Base-by-base conservation (phyloP, 2,113 vertebrate species). In the Atrichornis clamosus region DNA sequence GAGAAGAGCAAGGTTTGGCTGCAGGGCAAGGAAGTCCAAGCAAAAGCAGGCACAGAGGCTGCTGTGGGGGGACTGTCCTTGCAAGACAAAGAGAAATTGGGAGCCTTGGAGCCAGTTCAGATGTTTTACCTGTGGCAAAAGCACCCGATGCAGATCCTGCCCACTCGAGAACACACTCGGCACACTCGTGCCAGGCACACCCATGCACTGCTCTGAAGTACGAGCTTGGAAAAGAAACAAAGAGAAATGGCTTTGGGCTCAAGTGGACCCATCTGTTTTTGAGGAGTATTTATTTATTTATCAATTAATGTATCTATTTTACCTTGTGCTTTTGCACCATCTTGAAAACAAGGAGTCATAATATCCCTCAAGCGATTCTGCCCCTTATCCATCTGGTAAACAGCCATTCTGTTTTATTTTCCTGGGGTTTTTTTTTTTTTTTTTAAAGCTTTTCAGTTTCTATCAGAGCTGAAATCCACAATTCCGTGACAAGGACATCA, bases 271-370 rank as follows among this genome's bases (percentile, higher is more conserved):
- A 97, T 97, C 96, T 97, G 96, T 96, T 95, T 93, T 76, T 2
- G 18, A 75, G 88, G 55, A 79, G 90, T 62, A 95, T 96, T 97
- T 97, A 97, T 97, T 96, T 95, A 95, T 97, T 95, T 96, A 97
- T 97, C 95, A 97, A 97, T 97, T 97, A 97, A 93, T 91, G 91
- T 28, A 84, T 89, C 95, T 90, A 86, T 82, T 95, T 90, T 96
- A 97, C 95, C 65, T 93, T 41, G 86, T 47, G 87, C 56, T 94
- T 90, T 80, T 78, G 92, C n/a, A 62, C 93, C 92, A 68, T 90
- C 92, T 93, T 95, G 91, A 85, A 96, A 96, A 81, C 62, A 90
- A 67, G 88, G 92, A 96, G 62, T 24, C 58, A 7, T 77, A 93
- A 80, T 59, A 76, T 49, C 94, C 97, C 96, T 88, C 83, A 2